Evolutionary conservation across 2,113 vertebrate species (phyloP).

Genomic region (Gnathonemus echidnorhynchus): DNA sequence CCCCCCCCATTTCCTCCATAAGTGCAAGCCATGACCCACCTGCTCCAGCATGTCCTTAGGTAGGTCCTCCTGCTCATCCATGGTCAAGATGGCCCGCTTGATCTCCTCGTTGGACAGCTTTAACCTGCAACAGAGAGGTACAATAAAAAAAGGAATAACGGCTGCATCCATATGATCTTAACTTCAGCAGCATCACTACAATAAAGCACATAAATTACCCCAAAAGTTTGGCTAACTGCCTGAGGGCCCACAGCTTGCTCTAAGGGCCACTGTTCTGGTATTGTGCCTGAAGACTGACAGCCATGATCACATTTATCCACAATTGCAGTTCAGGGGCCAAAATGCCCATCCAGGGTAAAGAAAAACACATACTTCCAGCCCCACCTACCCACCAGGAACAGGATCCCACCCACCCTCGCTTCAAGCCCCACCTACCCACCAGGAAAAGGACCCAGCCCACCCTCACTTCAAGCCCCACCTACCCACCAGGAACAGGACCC

Average conservation of each 20-base stretch:
- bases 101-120: slow-evolving; percentile 97
- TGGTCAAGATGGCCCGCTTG: slow-evolving; percentile 90
- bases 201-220: neutral
- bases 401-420: neutral
- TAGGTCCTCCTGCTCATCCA: slow-evolving; percentile 97
- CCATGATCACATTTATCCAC: neutral
- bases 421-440: neutral
- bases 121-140: slow-evolving; percentile 62
- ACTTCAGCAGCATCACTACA: neutral
- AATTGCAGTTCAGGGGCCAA: neutral
- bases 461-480: no score
- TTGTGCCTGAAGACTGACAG: neutral
- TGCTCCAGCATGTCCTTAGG: slow-evolving; percentile 99
- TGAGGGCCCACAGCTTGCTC: neutral
- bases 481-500: no score
- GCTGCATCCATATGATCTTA: neutral
- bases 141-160: neutral
- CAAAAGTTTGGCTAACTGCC: neutral
- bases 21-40: slow-evolving; percentile 55
- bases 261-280: neutral
- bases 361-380: neutral
- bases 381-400: neutral
- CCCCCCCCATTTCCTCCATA: neutral
- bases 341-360: neutral
- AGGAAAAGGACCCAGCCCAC: no score